A percentile compares a stretch with the other conserved stretches of the same genome.
Conservation (phyloP, 2,113 vertebrate species). For the Globicephala melas region DNA sequence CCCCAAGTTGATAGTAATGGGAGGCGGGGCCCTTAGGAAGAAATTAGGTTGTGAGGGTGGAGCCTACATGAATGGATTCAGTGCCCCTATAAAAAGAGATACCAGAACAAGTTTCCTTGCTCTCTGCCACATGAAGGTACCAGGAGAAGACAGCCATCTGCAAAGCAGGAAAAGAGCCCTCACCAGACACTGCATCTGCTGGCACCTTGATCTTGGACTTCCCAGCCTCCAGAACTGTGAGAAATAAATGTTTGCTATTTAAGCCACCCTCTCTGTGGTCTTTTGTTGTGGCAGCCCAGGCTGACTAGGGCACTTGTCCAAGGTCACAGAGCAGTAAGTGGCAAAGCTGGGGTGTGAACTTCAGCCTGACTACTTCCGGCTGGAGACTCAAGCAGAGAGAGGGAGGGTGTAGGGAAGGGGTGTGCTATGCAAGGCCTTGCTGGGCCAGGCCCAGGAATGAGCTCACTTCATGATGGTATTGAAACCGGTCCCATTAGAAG, state of each 20-base stretch:
- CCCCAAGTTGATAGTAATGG: neutral
- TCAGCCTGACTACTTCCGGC: neutral
- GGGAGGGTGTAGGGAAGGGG: neutral
- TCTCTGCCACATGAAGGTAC: neutral
- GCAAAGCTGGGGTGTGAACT: neutral
- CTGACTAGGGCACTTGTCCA: neutral
- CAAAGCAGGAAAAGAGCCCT: neutral
- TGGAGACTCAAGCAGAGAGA: neutral
- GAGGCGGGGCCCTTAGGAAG: neutral
- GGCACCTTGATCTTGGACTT: neutral
- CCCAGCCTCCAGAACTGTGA: neutral
- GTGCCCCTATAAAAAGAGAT: neutral
- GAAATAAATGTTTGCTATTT: neutral
- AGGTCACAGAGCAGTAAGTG: neutral
- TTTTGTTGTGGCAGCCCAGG: neutral
- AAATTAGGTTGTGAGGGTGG: neutral
- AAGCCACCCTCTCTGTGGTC: neutral
- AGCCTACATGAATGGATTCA: neutral
- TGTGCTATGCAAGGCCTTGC: neutral
- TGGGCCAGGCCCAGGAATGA: slow-evolving; percentile 62
- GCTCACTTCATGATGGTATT: slow-evolving; percentile 64
- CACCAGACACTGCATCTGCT: neutral
- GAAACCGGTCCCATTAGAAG: slow-evolving; percentile 17
- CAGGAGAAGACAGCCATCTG: neutral
- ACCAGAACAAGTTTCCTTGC: neutral